Percentiles rank a stretch among this genome's conserved stretches.
phyloP scores from a whole-genome alignment of 30 jellyfish, hydroid and myxozoan genomes.

The Aurelia coerulea region DNA sequence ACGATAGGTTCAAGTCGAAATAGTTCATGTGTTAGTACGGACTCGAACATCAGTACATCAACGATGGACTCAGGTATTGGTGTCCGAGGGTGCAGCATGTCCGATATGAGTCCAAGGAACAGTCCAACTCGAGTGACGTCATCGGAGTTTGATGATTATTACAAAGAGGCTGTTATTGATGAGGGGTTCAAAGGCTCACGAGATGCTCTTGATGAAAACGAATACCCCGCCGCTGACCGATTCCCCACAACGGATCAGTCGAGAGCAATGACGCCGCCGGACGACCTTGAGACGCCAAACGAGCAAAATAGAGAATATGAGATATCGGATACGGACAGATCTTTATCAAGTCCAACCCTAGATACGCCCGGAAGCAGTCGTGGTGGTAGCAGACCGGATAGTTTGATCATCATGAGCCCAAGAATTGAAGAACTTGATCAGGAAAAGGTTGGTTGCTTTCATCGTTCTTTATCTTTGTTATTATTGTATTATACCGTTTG shows the following conservation, averaged over 20 bases:
- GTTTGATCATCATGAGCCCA: constrained; percentile 47
- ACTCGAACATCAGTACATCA: constrained; percentile 87
- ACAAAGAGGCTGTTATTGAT: constrained; percentile 31
- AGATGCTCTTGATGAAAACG: constrained; percentile 81
- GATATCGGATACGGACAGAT: background rate
- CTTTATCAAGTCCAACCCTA: constrained; percentile 6
- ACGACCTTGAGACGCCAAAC: constrained; percentile 14
- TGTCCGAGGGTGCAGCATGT: constrained; percentile 70
- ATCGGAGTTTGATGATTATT: constrained; percentile 48
- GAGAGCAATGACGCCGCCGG: constrained; percentile 19
- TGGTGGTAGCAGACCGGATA: constrained; percentile 61
- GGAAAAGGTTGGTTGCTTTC: constrained; percentile 73
- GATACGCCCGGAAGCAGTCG: constrained; percentile 62
- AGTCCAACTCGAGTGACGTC: constrained; percentile 76
- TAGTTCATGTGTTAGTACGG: constrained; percentile 96
- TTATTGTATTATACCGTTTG: background rate
- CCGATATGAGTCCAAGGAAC: constrained; percentile 88
- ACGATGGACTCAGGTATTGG: constrained; percentile 94
- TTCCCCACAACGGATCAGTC: constrained; percentile 25
- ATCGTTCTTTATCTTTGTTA: background rate
- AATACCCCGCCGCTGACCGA: constrained; percentile 10
- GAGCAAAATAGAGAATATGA: constrained; percentile 1
- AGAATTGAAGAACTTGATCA: constrained; percentile 81
- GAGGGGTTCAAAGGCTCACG: constrained; percentile 80
- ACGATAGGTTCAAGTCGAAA: constrained; percentile 69